phyloP scores from a whole-genome alignment of 2,113 vertebrate species.

The Pantherophis guttatus region DNA sequence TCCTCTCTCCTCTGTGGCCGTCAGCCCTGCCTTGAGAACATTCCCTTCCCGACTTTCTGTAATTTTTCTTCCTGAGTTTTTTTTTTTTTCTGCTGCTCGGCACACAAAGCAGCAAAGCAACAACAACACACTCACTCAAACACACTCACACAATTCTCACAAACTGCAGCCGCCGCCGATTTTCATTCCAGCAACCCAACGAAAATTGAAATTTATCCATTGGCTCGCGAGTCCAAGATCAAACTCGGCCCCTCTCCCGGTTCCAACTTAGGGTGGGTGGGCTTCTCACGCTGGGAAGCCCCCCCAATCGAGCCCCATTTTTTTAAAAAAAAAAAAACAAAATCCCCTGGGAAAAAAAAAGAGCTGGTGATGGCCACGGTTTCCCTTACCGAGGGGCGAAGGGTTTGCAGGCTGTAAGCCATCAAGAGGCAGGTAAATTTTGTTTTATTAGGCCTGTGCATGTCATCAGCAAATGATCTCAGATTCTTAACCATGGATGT shows the following conservation, averaged over 20 bases:
- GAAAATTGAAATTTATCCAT: not conserved
- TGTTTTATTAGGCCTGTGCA: too few species aligned
- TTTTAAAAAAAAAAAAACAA: not conserved
- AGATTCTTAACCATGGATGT: too few species aligned
- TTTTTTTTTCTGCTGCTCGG: not conserved
- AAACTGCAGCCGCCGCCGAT: not conserved
- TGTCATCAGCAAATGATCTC: too few species aligned
- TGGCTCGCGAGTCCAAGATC: not conserved
- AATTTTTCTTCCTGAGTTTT: not conserved
- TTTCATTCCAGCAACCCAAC: not conserved
- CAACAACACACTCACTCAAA: not conserved
- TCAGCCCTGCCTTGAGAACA: slow-evolving; percentile 1
- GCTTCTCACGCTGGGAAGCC: not conserved
- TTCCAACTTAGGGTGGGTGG: not conserved
- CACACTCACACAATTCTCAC: not conserved
- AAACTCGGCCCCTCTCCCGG: not conserved
- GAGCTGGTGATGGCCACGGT: not conserved
- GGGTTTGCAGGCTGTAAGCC: too few species aligned
- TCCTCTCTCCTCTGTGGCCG: not conserved
- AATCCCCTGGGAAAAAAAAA: not conserved
- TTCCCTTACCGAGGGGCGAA: not conserved
- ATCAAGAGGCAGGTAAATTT: too few species aligned
- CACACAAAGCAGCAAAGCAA: not conserved
- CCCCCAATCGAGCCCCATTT: not conserved
- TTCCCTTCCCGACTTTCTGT: not conserved